A percentile compares a stretch with the other conserved stretches of the same genome.
Conservation (phyloP, 2,797 vertebrate genomes). For the Kryptopterus vitreolus region DNA sequence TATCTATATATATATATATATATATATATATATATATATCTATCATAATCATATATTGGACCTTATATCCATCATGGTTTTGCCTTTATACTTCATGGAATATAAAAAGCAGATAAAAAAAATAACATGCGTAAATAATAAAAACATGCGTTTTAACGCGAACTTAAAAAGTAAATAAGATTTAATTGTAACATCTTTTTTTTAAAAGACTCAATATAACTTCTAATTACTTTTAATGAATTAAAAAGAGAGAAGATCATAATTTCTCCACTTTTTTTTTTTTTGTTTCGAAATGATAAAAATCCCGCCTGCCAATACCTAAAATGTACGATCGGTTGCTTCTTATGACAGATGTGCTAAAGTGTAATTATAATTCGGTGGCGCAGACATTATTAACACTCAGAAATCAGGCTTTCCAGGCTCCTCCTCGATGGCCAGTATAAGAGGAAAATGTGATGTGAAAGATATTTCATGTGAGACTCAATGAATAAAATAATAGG, state of each 20-base stretch:
- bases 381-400: conserved; percentile 49
- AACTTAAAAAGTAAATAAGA: background rate
- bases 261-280: background rate
- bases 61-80: no score
- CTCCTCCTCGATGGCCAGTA: conserved; percentile 47
- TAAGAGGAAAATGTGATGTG: conserved; percentile 49
- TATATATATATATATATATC: no score
- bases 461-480: conserved; percentile 58
- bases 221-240: background rate
- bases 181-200: no score
- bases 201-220: no score
- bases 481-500: conserved; percentile 61
- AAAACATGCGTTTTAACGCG: background rate
- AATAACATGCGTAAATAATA: no score
- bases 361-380: conserved; percentile 48
- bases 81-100: background rate
- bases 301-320: conserved; percentile 36
- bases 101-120: background rate
- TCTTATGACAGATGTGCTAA: conserved; percentile 45
- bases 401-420: conserved; percentile 49
- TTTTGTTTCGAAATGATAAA: conserved; percentile 29
- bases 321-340: conserved; percentile 45
- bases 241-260: background rate
- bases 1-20: no score
- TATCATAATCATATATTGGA: no score